Percentiles rank a stretch among this genome's conserved stretches.
Evolutionary conservation across 2,888 invertebrate species (phyloP).

Genomic region (Ptychoptera contaminata): DNA sequence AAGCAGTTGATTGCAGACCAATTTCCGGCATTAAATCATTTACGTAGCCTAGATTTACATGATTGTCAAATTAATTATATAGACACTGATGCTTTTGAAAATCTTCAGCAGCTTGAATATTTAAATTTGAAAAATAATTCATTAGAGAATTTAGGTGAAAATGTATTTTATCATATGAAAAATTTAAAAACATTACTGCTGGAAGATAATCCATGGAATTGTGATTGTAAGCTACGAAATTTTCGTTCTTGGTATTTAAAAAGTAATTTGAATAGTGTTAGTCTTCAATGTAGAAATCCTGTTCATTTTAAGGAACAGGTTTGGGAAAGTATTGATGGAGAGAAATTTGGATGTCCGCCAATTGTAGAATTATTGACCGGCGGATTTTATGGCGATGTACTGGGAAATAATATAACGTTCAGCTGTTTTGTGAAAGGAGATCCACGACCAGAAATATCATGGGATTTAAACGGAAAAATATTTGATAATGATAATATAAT

Average conservation of each 20-base stretch:
- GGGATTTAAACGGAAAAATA: conserved; percentile 62
- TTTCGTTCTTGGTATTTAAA: conserved; percentile 73
- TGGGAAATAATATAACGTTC: conserved; percentile 68
- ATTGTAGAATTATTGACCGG: conserved; percentile 45
- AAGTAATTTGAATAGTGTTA: conserved; percentile 59
- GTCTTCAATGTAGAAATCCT: conserved; percentile 59
- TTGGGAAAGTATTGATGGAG: conserved; percentile 62
- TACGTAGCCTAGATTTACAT: conserved; percentile 65
- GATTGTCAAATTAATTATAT: conserved; percentile 61
- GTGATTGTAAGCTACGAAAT: conserved; percentile 71
- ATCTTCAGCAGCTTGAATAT: conserved; percentile 54
- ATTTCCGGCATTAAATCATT: conserved; percentile 66
- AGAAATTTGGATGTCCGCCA: conserved; percentile 71
- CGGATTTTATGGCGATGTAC: conserved; percentile 46
- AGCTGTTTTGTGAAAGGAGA: conserved; percentile 70
- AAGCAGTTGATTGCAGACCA: conserved; percentile 55
- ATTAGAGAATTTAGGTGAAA: conserved; percentile 50
- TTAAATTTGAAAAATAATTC: conserved; percentile 70
- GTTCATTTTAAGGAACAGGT: conserved; percentile 46
- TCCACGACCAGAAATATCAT: conserved; percentile 67
- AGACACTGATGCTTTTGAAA: conserved; percentile 60
- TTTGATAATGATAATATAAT: conserved; percentile 36
- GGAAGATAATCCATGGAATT: conserved; percentile 79
- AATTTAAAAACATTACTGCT: conserved; percentile 66
- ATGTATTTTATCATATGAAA: conserved; percentile 52